phyloP scores from a whole-genome alignment of 1,140 invertebrate species.

The Listronotus oregonensis region DNA sequence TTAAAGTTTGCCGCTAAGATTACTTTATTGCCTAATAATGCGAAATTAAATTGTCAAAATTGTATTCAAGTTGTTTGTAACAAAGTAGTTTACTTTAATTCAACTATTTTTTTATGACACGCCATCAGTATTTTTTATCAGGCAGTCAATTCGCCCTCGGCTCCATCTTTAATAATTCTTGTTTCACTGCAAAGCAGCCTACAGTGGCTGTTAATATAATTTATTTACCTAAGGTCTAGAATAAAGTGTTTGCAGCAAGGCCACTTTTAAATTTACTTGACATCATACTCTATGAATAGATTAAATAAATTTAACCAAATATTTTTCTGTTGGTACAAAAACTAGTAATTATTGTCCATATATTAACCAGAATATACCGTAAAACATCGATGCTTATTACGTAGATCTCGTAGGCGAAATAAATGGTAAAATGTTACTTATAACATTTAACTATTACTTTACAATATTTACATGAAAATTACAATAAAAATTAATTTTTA shows the following conservation, averaged over 20 bases:
- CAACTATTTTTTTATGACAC: too few species aligned
- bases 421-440: not conserved
- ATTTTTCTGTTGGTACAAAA: constrained; percentile 12
- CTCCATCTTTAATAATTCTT: not conserved
- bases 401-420: constrained; percentile 2
- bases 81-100: too few species aligned
- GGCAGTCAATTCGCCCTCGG: not conserved
- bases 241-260: not conserved
- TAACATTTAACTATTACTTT: constrained; percentile 1
- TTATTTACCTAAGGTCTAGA: not conserved
- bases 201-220: not conserved
- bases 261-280: not conserved
- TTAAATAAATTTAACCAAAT: not conserved
- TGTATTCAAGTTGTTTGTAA: too few species aligned
- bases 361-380: constrained; percentile 20
- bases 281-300: not conserved
- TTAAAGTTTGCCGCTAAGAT: too few species aligned
- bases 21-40: too few species aligned
- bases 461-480: constrained; percentile 16
- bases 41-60: too few species aligned
- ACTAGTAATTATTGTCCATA: constrained; percentile 28
- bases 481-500: constrained; percentile 9
- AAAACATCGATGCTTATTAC: constrained; percentile 22
- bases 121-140: too few species aligned
- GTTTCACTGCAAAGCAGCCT: not conserved